A percentile compares a stretch with the other conserved stretches of the same genome.
Evolutionary conservation across 2,888 invertebrate species (phyloP).

Genomic region (Drosophila seclusa): DNA sequence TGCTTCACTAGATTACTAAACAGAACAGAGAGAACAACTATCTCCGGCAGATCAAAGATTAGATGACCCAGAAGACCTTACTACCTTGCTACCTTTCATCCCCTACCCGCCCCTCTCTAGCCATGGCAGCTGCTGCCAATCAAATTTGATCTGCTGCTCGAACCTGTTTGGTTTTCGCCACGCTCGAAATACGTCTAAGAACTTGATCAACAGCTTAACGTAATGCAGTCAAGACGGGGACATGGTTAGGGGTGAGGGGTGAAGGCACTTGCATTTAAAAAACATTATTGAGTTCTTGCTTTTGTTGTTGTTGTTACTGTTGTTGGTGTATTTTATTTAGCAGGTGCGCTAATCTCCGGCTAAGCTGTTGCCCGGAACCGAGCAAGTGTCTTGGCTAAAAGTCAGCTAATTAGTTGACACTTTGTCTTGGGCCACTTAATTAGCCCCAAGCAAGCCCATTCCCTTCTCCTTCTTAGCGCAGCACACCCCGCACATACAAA

Average conservation of each 20-base stretch:
- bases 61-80: no score
- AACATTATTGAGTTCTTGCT: constrained; percentile 56
- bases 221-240: neutral
- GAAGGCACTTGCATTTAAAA: constrained; percentile 50
- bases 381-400: constrained; percentile 60
- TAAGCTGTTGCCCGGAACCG: constrained; percentile 59
- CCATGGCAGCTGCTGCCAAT: neutral
- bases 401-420: constrained; percentile 78
- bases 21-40: no score
- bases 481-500: constrained; percentile 74
- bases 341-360: constrained; percentile 76
- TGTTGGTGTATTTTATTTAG: constrained; percentile 44
- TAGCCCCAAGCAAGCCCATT: constrained; percentile 34
- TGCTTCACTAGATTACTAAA: no score
- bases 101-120: neutral
- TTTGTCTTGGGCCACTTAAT: constrained; percentile 78
- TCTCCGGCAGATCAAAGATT: no score
- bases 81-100: neutral
- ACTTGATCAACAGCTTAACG: constrained; percentile 65
- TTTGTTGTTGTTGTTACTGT: constrained; percentile 55
- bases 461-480: constrained; percentile 39
- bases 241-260: no score
- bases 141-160: constrained; percentile 24
- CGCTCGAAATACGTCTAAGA: constrained; percentile 63
- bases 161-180: constrained; percentile 2